These are phyloP conservation scores for Semnornis frantzii DNA, from an alignment of 2,113 vertebrate genomes.

Conservation along the genomic window DNA sequence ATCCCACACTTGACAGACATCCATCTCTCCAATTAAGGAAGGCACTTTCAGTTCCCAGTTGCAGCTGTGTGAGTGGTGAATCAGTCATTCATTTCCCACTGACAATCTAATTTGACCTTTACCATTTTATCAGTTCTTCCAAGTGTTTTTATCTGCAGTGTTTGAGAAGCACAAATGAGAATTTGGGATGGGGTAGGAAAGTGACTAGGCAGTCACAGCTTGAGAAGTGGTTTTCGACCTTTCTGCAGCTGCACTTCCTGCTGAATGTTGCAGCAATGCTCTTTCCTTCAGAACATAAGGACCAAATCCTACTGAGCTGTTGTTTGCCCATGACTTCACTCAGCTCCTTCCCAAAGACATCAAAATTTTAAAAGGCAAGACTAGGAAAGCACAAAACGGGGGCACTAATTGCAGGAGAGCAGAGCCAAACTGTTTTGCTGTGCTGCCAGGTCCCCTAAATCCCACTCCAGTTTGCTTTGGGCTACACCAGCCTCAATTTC, in stretches of 20 bases:
- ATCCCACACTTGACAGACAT: too few species aligned
- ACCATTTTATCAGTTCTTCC: background rate
- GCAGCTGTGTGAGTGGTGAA: background rate
- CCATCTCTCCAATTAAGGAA: background rate
- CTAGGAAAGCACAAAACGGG: background rate
- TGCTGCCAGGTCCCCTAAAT: background rate
- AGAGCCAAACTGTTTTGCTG: background rate
- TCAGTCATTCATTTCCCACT: background rate
- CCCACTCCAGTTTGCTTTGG: background rate
- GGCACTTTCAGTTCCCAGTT: background rate
- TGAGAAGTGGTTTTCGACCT: background rate
- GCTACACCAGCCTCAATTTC: background rate
- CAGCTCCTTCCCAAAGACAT: background rate
- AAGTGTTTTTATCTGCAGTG: background rate
- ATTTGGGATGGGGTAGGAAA: background rate
- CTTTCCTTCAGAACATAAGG: background rate
- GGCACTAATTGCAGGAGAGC: background rate
- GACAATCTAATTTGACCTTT: background rate
- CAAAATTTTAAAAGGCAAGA: background rate
- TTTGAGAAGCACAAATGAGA: background rate
- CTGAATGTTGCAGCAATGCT: background rate
- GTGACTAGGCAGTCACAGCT: background rate
- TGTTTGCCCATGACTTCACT: background rate
- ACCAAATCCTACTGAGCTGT: background rate
- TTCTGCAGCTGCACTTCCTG: background rate